Percentiles rank a stretch among this genome's conserved stretches.
Conservation (phyloP, 2,888 invertebrate species). For the Parapristionchus giblindavisi region DNA sequence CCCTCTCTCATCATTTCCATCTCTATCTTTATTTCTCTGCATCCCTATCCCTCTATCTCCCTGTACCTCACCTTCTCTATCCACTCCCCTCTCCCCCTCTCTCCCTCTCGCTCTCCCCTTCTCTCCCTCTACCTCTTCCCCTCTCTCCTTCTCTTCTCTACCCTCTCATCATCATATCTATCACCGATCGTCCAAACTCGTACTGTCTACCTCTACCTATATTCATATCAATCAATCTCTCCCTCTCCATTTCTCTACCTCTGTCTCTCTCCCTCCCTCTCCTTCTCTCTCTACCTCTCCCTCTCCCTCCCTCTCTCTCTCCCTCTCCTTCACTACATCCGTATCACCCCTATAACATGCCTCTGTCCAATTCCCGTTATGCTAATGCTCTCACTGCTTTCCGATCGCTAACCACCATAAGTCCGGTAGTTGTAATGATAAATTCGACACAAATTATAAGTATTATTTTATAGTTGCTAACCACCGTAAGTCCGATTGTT, state of each 20-base stretch:
- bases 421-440: too few relatives aligned
- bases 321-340: background rate
- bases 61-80: background rate
- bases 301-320: background rate
- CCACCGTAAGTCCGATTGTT: too few relatives aligned
- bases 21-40: background rate
- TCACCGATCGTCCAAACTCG: conserved; percentile 2
- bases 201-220: background rate
- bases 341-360: too few relatives aligned
- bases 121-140: background rate
- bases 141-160: background rate
- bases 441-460: too few relatives aligned
- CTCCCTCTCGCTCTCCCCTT: background rate
- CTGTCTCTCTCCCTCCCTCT: background rate
- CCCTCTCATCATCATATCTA: conserved; percentile 1
- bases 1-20: too few relatives aligned
- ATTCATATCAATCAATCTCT: background rate
- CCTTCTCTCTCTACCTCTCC: background rate
- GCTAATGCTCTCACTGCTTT: too few relatives aligned
- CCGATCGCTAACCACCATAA: too few relatives aligned
- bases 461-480: too few relatives aligned
- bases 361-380: too few relatives aligned
- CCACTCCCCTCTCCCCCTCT: background rate
- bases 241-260: background rate
- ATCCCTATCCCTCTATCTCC: background rate